Evolutionary conservation across 2,797 vertebrate species (phyloP).

Genomic region (Streptopelia turtur): DNA sequence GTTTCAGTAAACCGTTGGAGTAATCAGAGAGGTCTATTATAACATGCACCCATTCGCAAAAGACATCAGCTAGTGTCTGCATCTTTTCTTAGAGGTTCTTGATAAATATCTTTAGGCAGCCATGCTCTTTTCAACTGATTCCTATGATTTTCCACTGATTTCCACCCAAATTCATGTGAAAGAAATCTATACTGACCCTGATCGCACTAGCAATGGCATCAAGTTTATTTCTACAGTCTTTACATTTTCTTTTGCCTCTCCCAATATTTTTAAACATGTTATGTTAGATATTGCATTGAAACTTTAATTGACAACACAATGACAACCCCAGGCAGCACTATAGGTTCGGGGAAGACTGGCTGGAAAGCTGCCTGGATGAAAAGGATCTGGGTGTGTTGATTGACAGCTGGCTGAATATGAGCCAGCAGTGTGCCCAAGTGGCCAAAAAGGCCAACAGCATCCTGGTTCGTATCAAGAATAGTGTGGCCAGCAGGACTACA

Average conservation of each 20-base stretch:
- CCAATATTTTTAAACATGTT: not conserved
- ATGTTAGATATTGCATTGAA: not conserved
- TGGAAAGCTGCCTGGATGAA: too few relatives aligned
- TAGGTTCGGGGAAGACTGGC: too few relatives aligned
- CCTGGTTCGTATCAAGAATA: too few relatives aligned
- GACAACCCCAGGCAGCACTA: too few relatives aligned
- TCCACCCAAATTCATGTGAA: not conserved
- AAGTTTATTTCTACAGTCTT: not conserved
- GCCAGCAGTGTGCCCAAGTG: too few relatives aligned
- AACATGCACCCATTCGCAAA: not conserved
- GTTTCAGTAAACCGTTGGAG: not conserved
- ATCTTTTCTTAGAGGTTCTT: not conserved
- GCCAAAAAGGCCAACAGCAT: too few relatives aligned
- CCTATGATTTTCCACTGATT: not conserved
- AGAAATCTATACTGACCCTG: not conserved
- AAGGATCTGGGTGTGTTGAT: too few relatives aligned
- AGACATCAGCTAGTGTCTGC: not conserved
- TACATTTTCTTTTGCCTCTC: not conserved
- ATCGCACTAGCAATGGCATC: not conserved
- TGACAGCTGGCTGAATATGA: too few relatives aligned
- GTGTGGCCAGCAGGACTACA: too few relatives aligned
- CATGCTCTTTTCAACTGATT: not conserved
- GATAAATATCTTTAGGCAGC: not conserved
- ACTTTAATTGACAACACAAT: not conserved
- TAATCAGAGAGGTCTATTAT: not conserved